Conservation (phyloP, 1,140 invertebrate genomes). For the Neelides sp. region DNA sequence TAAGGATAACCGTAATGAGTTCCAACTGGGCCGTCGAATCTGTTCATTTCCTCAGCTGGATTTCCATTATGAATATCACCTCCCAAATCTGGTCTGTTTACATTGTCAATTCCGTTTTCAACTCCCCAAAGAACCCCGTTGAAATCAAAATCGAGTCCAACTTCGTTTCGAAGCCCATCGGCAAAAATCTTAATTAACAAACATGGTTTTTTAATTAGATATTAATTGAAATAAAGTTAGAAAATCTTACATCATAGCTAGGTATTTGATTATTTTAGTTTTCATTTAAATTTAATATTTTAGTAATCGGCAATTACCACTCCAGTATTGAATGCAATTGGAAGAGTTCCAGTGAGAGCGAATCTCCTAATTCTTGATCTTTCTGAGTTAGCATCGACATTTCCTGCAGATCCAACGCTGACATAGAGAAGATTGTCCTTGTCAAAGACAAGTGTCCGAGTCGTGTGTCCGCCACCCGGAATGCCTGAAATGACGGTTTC, state of each 20-base stretch:
- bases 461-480: constrained; percentile 2
- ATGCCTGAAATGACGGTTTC: constrained; percentile 7
- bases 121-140: constrained; percentile 13
- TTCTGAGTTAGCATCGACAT: constrained; percentile 10
- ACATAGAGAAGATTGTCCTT: constrained; percentile 2
- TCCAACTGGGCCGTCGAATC: neutral
- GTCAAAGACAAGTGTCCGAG: constrained; percentile 6
- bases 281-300: no score
- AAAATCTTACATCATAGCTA: no score
- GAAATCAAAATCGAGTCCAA: constrained; percentile 14
- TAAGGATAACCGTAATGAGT: no score
- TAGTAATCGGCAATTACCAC: no score
- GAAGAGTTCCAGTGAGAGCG: no score
- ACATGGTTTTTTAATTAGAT: neutral
- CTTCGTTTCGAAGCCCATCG: constrained; percentile 15
- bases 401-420: constrained; percentile 8
- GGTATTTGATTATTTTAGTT: no score
- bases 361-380: constrained; percentile 3
- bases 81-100: constrained; percentile 10
- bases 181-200: constrained; percentile 8
- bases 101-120: constrained; percentile 6
- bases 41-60: constrained; percentile 15
- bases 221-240: neutral
- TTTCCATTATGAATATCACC: constrained; percentile 10
- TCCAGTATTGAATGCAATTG: no score